Evolutionary conservation across 2,888 invertebrate species (phyloP).

Genomic region (Steinernema carpocapsae): DNA sequence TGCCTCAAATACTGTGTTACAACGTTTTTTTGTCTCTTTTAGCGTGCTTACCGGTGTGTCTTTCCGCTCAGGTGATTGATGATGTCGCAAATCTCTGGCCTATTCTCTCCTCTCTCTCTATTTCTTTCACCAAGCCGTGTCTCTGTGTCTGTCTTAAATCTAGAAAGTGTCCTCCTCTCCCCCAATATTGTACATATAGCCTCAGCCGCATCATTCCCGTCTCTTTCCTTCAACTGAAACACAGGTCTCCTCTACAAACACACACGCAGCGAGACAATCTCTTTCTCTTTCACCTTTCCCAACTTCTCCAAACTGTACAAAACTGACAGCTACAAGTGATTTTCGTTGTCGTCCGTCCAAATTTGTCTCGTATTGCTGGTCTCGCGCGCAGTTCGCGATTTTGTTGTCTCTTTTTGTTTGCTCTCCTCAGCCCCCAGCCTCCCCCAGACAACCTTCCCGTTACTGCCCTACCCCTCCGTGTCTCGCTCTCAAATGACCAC

Average conservation of each 20-base stretch:
- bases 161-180: neutral
- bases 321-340: neutral
- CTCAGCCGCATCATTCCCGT: conserved; percentile 15
- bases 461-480: too few species aligned
- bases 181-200: conserved; percentile 11
- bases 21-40: neutral
- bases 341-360: conserved; percentile 15
- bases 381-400: conserved; percentile 3
- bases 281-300: too few species aligned
- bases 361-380: conserved; percentile 19
- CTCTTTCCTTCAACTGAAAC: neutral
- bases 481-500: too few species aligned
- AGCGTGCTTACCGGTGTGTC: conserved; percentile 34
- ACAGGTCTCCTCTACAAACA: neutral
- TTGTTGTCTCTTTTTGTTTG: neutral
- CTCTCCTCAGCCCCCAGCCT: neutral
- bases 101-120: neutral
- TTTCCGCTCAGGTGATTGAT: conserved; percentile 33
- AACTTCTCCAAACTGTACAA: neutral
- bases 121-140: neutral
- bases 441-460: too few species aligned
- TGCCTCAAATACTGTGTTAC: conserved; percentile 24
- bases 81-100: conserved; percentile 30
- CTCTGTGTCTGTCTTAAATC: neutral
- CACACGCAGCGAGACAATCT: too few species aligned